Base-by-base conservation (phyloP, 2,888 invertebrate genomes). In the Lathronympha strigana region DNA sequence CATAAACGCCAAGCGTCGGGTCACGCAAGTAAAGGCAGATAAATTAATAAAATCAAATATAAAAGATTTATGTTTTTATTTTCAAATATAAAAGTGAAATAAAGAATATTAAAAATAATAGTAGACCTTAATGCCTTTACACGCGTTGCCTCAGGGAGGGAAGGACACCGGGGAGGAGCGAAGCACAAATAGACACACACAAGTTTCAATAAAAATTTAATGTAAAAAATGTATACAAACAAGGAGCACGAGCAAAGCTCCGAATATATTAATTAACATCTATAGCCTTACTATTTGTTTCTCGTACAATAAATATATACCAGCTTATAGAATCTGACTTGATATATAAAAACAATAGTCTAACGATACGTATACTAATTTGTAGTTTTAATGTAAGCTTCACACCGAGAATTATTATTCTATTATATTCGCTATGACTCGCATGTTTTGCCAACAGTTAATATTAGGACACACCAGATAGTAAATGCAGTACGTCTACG, bases 151-250 rank as follows among this genome's bases (percentile, higher is more conserved):
- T 13, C 9, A 33, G 31, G 61, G 23, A 45, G 19, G 36, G 40
- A 13, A 38, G 60, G 23, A 43, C 45, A 63, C 54, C 23, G 54
- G 19, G 57, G 25, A 28, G 54, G 54, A 54, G 54, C 55, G 68
- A 63, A 64, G 64, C 66, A 47, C 40, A 53, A 66, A 69, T 33
- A 70, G 67, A 71, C 68, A 73, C 75, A 73, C 71, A 74, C 68
- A 70, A 69, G 58, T 67, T 77, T 79, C 76, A 71, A 76, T 80
- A 79, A 81, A 79, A 77, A 76, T 80, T 79, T 78, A 78, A 80
- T 84, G 77, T 81, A 82, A 71, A 70, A 72, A 71, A 73, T 76
- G 70, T 76, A 76, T 79, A 80, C 78, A 81, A 72, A 75, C 68
- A 74, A 68, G 71, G 76, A 79, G 71, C 73, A 71, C 68, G 19